Base-by-base conservation (phyloP, 2,113 vertebrate species). In the Epinephelus fuscoguttatus region DNA sequence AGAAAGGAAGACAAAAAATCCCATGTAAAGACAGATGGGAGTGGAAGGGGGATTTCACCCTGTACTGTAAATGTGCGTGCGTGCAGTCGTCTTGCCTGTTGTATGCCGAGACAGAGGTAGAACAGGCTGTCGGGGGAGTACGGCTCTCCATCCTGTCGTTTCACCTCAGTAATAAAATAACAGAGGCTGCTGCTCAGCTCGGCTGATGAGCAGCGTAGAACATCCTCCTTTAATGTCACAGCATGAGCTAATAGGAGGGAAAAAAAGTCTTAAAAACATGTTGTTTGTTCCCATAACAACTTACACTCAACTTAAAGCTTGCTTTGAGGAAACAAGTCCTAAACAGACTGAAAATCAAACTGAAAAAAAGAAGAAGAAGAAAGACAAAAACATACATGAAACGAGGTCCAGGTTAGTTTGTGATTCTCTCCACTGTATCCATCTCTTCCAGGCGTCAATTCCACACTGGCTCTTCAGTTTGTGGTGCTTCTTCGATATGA, bases 91-190 rank as follows among this genome's bases (percentile, higher is more conserved):
- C 63, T 68, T 95, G 97, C 98, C 97, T 98, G 96, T 86, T 99
- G 98, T 89, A 99, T 97, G 94, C 97, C 95, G 96, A 99, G 97
- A 94, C 97, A 98, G 94, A 99, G 96, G 93, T 98, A 98, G 84
- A 97, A 96, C 80, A 99, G 96, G 93, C 95, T 95, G 94, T 98
- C 94, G 8, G 96, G 96, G 66, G 95, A 93, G 15, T 97, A 97
- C 50, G 94, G 94, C 89, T 96, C 96, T 82, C 97, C 97, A 3
- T 96, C 96, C 3, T 95, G 96, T 70, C 93, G 95, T 53, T 95
- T 94, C 72, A 96, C 96, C 93, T 99, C 98, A 71, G 89, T 91
- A 78, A 98, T 95, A 84, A 99, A 99, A 79, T 94, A 96, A 81
- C 95, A 96, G 87, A 99, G 96, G 40, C 97, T 96, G 84, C 96